Conservation (phyloP, 2,888 invertebrate genomes). For the Watsonalla binaria region DNA sequence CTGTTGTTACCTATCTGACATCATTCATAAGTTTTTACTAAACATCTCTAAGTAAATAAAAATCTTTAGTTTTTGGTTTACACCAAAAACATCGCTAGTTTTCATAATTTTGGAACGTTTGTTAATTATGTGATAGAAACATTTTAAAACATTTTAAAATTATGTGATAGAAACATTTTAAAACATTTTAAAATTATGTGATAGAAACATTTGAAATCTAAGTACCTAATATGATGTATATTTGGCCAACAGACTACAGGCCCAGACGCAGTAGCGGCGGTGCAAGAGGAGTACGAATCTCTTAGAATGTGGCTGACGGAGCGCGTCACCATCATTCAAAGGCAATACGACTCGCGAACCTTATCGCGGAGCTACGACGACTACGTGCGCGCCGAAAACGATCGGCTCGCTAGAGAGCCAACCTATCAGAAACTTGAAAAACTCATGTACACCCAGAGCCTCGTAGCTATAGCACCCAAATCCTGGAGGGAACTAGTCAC, state of each 20-base stretch:
- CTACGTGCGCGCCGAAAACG: slow-evolving; percentile 86
- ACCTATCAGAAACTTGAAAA: slow-evolving; percentile 88
- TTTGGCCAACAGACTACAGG: slow-evolving; percentile 77
- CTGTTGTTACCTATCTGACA: too few relatives aligned
- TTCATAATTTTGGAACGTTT: too few relatives aligned
- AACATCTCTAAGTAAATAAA: too few relatives aligned
- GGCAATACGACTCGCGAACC: slow-evolving; percentile 85
- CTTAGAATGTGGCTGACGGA: slow-evolving; percentile 90
- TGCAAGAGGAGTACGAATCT: slow-evolving; percentile 89
- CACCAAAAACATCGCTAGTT: too few relatives aligned
- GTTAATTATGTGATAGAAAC: too few relatives aligned
- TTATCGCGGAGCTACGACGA: slow-evolving; percentile 89
- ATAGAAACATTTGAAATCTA: too few relatives aligned
- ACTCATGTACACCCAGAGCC: slow-evolving; percentile 88
- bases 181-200: too few relatives aligned
- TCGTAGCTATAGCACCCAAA: slow-evolving; percentile 88
- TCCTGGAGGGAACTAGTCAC: slow-evolving; percentile 91
- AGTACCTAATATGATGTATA: neutral
- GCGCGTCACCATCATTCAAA: slow-evolving; percentile 86
- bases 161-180: too few relatives aligned
- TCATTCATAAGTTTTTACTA: too few relatives aligned
- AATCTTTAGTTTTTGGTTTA: too few relatives aligned
- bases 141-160: too few relatives aligned
- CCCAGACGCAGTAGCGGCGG: slow-evolving; percentile 85
- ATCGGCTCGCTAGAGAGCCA: slow-evolving; percentile 85